Conservation (phyloP, 2,888 invertebrate genomes). For the Prosapia bicincta region DNA sequence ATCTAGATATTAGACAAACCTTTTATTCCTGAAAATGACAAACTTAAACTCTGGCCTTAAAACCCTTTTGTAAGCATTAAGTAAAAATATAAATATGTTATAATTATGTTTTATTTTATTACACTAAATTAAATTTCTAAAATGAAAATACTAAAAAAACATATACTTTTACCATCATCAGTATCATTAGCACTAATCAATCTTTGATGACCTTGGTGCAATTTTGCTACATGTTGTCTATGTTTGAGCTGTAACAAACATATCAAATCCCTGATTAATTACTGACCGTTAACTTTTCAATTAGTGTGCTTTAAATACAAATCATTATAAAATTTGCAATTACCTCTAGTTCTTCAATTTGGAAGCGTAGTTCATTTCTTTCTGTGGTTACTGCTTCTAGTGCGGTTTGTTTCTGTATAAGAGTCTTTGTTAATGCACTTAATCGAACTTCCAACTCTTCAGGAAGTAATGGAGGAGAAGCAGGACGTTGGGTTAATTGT, state of each 20-base stretch:
- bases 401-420: conserved; percentile 80
- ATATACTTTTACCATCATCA: conserved; percentile 58
- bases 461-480: conserved; percentile 39
- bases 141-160: not conserved
- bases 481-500: conserved; percentile 48
- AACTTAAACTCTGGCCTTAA: too few species aligned
- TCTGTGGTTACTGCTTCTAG: conserved; percentile 81
- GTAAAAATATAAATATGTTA: too few species aligned
- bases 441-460: conserved; percentile 46
- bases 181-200: conserved; percentile 59
- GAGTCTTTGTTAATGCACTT: conserved; percentile 69
- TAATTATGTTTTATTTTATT: too few species aligned
- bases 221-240: conserved; percentile 53
- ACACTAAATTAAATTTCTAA: not conserved
- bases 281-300: too few species aligned
- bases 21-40: too few species aligned
- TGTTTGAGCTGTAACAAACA: conserved; percentile 55
- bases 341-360: conserved; percentile 77
- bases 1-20: too few species aligned
- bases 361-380: conserved; percentile 78
- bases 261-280: too few species aligned
- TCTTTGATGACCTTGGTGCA: conserved; percentile 51
- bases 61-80: too few species aligned
- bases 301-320: too few species aligned
- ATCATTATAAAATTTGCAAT: conserved; percentile 34